Evolutionary conservation across 2,888 invertebrate genomes (phyloP), one percentile per base, ranked within the genome.

Genomic region (Dasysyrphus albostriatus): DNA sequence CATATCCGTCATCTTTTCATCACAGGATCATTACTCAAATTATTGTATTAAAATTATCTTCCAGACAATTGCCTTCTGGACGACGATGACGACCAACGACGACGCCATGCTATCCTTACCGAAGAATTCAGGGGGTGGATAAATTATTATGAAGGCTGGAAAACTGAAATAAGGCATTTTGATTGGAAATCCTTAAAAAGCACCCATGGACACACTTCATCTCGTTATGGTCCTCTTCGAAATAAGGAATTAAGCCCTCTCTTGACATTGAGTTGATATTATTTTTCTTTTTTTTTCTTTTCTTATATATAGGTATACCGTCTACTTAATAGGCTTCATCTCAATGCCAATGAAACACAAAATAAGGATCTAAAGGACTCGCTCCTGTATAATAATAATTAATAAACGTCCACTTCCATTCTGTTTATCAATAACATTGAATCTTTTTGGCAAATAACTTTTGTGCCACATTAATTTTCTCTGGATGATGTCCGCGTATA

Each of bases 381-480:
- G 77, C 69, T 59, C 19, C 67, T 49, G 10, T 14, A 39, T 67
- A 49, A 70, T 70, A 49, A 70, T 65, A 87, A 87, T 87, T 87
- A 87, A 87, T 87, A 87, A 83, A 83, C 78, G 87, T 87, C 83
- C 83, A 42, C 75, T 24, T 78, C 75, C 83, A 42, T 79, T 78
- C 75, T 34, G 44, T 72, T 87, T 87, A 87, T 83, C 87, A 83
- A 79, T 83, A 82, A 73, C 78, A 54, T 83, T 87, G 75, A 83
- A 87, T 87, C 87, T 87, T 67, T 85, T 87, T 79, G 87, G 74
- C 83, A 87, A 83, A 87, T 83, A 87, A 83, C 87, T 79, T 87
- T 83, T 75, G 75, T 75, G 70, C 74, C 32, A 67, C 83, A 83
- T 87, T 83, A 79, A 79, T 61, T 78, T 51, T 67, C 19, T 58